phyloP scores from a whole-genome alignment of 2,113 vertebrate genomes.

The Vidua chalybeata region DNA sequence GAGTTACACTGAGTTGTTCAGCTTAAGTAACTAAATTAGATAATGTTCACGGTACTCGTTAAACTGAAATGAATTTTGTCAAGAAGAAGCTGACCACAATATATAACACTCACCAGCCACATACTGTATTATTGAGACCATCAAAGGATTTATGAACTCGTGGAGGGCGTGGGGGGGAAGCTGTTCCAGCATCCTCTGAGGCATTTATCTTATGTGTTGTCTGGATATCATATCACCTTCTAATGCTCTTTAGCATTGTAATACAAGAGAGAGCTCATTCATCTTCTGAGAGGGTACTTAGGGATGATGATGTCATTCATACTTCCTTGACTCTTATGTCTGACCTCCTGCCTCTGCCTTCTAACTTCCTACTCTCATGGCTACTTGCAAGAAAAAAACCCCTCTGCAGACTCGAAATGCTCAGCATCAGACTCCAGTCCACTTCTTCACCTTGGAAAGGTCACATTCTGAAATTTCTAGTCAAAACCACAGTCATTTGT shows the following conservation, averaged over 20 bases:
- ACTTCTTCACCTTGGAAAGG: slow-evolving; percentile 10
- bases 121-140: slow-evolving; percentile 20
- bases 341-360: slow-evolving; percentile 60
- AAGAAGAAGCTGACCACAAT: slow-evolving; percentile 22
- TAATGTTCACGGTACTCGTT: slow-evolving; percentile 24
- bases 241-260: slow-evolving; percentile 81
- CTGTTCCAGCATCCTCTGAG: slow-evolving; percentile 49
- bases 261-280: slow-evolving; percentile 74
- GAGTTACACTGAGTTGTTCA: neutral
- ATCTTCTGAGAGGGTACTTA: slow-evolving; percentile 62
- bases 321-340: slow-evolving; percentile 65
- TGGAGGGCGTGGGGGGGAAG: slow-evolving; percentile 34
- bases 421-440: neutral
- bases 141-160: slow-evolving; percentile 49
- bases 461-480: neutral
- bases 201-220: slow-evolving; percentile 73
- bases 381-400: neutral
- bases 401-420: slow-evolving; percentile 5
- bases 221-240: slow-evolving; percentile 75
- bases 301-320: slow-evolving; percentile 81
- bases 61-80: slow-evolving; percentile 47
- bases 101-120: slow-evolving; percentile 34
- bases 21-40: slow-evolving; percentile 28
- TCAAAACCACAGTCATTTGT: neutral
- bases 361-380: slow-evolving; percentile 54